Conservation (phyloP, 1,140 invertebrate species). For the Microplitis demolitor region DNA sequence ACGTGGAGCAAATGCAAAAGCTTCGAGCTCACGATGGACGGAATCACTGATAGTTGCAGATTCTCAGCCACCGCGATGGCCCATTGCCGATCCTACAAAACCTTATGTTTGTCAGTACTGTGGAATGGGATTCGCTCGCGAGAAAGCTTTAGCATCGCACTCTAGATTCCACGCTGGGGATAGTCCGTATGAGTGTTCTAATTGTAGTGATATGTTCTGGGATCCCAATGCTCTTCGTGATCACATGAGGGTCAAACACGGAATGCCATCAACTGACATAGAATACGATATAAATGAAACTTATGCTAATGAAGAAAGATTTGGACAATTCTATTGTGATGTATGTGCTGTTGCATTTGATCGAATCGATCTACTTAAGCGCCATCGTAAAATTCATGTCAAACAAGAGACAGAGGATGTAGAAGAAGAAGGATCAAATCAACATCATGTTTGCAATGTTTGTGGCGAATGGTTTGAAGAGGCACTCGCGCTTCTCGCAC, state of each 20-base stretch:
- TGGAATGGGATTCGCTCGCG: slow-evolving; percentile 77
- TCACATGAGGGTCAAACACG: slow-evolving; percentile 68
- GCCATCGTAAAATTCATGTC: slow-evolving; percentile 67
- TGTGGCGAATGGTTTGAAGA: slow-evolving; percentile 78
- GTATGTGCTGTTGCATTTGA: slow-evolving; percentile 78
- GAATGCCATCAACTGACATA: slow-evolving; percentile 52
- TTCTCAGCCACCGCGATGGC: slow-evolving; percentile 58
- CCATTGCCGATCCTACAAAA: slow-evolving; percentile 72
- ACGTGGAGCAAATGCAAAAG: slow-evolving; percentile 42
- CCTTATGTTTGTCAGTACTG: slow-evolving; percentile 82
- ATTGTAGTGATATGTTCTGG: slow-evolving; percentile 81
- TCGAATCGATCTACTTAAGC: slow-evolving; percentile 72
- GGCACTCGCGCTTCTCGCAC: slow-evolving; percentile 74
- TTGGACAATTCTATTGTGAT: slow-evolving; percentile 75
- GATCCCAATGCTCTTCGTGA: slow-evolving; percentile 70
- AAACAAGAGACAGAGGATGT: slow-evolving; percentile 60
- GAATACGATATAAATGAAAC: slow-evolving; percentile 63
- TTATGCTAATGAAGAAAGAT: slow-evolving; percentile 69
- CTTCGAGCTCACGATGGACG: slow-evolving; percentile 51
- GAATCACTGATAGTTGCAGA: slow-evolving; percentile 44
- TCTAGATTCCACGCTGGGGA: slow-evolving; percentile 73
- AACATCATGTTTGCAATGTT: slow-evolving; percentile 71
- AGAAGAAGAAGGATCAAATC: slow-evolving; percentile 54
- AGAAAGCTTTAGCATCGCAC: slow-evolving; percentile 79
- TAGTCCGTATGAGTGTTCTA: slow-evolving; percentile 75